A percentile compares a stretch with the other conserved stretches of the same genome.
Evolutionary conservation across 2,888 invertebrate genomes (phyloP).

Genomic region (Platerodrilus igneus): DNA sequence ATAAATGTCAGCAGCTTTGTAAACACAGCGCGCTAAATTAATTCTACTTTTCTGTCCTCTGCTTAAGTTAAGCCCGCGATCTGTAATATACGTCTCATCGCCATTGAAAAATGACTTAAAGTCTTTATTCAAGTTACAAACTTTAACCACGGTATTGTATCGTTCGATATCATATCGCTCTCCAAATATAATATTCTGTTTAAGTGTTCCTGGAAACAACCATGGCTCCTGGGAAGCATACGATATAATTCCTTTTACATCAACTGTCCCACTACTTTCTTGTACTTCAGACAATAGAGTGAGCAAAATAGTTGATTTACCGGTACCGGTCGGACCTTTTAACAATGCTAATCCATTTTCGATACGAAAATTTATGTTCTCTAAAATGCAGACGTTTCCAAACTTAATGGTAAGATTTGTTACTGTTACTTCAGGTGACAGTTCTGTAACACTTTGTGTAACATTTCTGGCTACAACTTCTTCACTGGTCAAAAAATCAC

Average conservation of each 20-base stretch:
- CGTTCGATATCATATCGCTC: conserved; percentile 53
- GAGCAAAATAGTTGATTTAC: conserved; percentile 53
- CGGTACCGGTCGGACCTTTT: conserved; percentile 62
- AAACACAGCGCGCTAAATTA: too few relatives aligned
- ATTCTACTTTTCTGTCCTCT: conserved; percentile 80
- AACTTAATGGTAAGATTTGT: background rate
- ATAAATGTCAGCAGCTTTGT: too few relatives aligned
- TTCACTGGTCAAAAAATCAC: too few relatives aligned
- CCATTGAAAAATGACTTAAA: conserved; percentile 70
- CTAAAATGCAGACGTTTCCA: conserved; percentile 40
- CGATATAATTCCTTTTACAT: conserved; percentile 51
- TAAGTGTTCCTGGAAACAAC: conserved; percentile 57
- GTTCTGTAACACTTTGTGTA: too few relatives aligned
- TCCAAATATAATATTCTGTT: too few relatives aligned
- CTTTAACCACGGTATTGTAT: conserved; percentile 57
- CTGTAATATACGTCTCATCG: conserved; percentile 73
- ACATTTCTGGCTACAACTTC: too few relatives aligned
- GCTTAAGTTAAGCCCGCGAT: conserved; percentile 72
- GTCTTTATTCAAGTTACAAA: conserved; percentile 63
- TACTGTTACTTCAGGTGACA: background rate
- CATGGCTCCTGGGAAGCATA: conserved; percentile 64
- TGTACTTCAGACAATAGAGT: conserved; percentile 45
- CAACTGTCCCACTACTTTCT: conserved; percentile 42
- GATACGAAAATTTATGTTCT: conserved; percentile 46
- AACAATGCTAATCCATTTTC: conserved; percentile 50